A percentile compares a stretch with the other conserved stretches of the same genome.
phyloP scores from a whole-genome alignment of 2,888 invertebrate species.

The Drepana falcataria region DNA sequence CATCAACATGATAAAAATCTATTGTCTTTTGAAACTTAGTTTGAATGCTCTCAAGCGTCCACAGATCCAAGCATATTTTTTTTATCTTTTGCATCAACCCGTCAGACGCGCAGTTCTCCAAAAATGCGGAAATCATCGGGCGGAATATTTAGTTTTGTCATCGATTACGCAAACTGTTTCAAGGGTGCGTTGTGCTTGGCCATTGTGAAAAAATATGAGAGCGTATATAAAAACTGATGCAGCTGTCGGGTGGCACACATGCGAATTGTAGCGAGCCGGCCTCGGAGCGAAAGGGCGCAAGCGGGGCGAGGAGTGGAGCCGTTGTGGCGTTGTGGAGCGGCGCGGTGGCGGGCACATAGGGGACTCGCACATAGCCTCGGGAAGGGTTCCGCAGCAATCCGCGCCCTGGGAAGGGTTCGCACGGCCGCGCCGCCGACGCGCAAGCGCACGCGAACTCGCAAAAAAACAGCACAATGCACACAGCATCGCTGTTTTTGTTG shows the following conservation, averaged over 20 bases:
- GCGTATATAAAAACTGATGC: constrained; percentile 75
- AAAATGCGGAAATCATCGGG: constrained; percentile 78
- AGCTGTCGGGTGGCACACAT: constrained; percentile 76
- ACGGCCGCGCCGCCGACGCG: constrained; percentile 74
- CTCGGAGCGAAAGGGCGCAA: constrained; percentile 41
- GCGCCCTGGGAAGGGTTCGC: constrained; percentile 67
- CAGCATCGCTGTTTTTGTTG: constrained; percentile 74
- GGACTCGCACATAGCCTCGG: constrained; percentile 50
- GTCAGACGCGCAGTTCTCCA: constrained; percentile 47
- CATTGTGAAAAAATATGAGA: constrained; percentile 77
- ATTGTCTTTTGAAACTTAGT: neutral
- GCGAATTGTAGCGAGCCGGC: constrained; percentile 66
- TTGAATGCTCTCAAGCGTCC: neutral
- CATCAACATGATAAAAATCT: neutral
- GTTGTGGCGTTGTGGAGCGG: constrained; percentile 35
- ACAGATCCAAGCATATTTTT: neutral
- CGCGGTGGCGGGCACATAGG: constrained; percentile 24
- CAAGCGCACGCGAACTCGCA: constrained; percentile 75
- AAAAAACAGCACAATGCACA: constrained; percentile 71
- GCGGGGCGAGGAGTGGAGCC: constrained; percentile 21
- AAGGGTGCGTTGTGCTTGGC: constrained; percentile 70
- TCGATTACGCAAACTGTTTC: constrained; percentile 80
- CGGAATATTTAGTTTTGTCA: constrained; percentile 80
- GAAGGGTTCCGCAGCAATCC: constrained; percentile 72
- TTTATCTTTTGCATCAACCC: constrained; percentile 13